A percentile compares a stretch with the other conserved stretches of the same genome.
phyloP scores from a whole-genome alignment of 2,797 vertebrate species.

The Poecile montanus region DNA sequence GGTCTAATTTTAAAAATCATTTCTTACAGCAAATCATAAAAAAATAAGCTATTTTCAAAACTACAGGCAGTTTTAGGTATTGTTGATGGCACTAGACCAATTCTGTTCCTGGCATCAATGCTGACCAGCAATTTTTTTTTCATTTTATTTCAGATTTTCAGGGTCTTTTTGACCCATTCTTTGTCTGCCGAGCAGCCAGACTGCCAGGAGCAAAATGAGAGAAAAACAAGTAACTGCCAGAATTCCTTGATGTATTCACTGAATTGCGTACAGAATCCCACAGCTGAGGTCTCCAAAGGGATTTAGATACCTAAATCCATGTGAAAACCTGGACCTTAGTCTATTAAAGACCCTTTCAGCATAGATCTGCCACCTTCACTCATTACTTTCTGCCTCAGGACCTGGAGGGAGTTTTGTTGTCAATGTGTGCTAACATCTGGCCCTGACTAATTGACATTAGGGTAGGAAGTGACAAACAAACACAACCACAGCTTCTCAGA shows the following conservation, averaged over 20 bases:
- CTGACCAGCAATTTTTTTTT: not conserved
- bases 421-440: constrained; percentile 38
- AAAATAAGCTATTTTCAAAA: not conserved
- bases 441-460: constrained; percentile 48
- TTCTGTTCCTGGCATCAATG: not conserved
- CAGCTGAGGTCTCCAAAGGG: not conserved
- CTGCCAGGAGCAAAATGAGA: not conserved
- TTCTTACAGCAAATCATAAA: not conserved
- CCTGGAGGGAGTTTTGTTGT: constrained; percentile 12
- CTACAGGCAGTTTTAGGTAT: not conserved
- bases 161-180: not conserved
- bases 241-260: not conserved
- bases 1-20: not conserved
- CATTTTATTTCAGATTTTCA: not conserved
- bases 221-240: not conserved
- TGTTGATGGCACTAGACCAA: not conserved
- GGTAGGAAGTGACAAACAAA: constrained; percentile 41
- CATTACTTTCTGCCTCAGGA: constrained; percentile 31
- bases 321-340: not conserved
- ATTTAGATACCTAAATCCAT: constrained; percentile 17
- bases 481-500: not conserved
- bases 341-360: constrained; percentile 37
- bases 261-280: not conserved
- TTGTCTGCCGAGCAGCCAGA: not conserved
- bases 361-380: constrained; percentile 3